phyloP scores from a whole-genome alignment of 2,797 vertebrate genomes.

The Macroramphosus scolopax region DNA sequence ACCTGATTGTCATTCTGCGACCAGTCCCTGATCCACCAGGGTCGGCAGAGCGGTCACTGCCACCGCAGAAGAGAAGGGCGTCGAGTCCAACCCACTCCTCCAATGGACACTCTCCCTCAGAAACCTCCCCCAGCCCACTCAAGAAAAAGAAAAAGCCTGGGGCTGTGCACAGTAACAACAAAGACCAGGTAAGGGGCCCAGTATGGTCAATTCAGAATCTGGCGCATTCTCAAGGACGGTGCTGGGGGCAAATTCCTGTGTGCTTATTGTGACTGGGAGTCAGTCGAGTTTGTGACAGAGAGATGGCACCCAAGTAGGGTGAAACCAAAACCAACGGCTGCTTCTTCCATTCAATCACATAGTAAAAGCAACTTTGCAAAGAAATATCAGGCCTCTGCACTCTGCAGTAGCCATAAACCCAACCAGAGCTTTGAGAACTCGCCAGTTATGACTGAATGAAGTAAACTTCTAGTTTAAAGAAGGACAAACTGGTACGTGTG shows the following conservation, averaged over 20 bases:
- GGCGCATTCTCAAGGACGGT: conserved; percentile 11
- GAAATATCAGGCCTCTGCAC: too few species aligned
- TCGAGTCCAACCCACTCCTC: conserved; percentile 96
- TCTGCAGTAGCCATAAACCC: too few species aligned
- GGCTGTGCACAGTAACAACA: conserved; percentile 86
- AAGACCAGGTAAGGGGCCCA: conserved; percentile 89
- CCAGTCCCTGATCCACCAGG: conserved; percentile 84
- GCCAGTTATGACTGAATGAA: conserved; percentile 3
- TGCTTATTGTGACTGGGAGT: neutral
- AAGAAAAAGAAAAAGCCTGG: conserved; percentile 99
- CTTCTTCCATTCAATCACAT: too few species aligned
- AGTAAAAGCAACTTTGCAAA: too few species aligned
- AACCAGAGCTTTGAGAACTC: conserved; percentile 17
- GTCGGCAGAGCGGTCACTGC: conserved; percentile 83
- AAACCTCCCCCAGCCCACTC: conserved; percentile 90
- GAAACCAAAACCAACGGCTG: too few species aligned
- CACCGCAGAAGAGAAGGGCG: conserved; percentile 90
- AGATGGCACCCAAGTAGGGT: too few species aligned
- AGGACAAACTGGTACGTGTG: conserved; percentile 2
- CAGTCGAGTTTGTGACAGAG: too few species aligned
- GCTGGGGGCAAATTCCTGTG: neutral
- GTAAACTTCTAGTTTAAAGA: neutral
- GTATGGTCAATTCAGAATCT: conserved; percentile 10
- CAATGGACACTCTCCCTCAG: conserved; percentile 96
- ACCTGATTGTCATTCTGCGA: conserved; percentile 16